Evolutionary conservation across 2,888 invertebrate species (phyloP), one percentile per base, ranked within the genome.

Genomic region (Syritta pipiens): DNA sequence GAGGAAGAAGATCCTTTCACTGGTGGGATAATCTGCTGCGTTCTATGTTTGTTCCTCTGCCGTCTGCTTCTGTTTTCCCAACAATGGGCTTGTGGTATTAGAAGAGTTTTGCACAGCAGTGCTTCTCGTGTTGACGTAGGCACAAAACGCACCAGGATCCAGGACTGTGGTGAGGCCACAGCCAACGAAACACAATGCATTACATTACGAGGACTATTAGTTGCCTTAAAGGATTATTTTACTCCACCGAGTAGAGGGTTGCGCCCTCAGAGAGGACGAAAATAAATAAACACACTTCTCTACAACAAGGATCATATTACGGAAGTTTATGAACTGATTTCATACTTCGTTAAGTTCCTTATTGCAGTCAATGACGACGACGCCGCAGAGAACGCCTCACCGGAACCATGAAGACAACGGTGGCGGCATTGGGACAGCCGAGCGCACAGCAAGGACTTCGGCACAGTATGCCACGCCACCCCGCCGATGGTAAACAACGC

Each of bases 241-340:
- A 7, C 37, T 37, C 9, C 37, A 17, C 17, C 37, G 19, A 37
- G 37, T 9, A 14, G 17, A 35, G 24, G 37, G 30, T 28, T n/a
- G 28, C 24, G 37, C 22, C 32, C 17, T 51, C 14, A n/a, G 24
- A 30, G 53, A 53, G 7, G 24, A 42, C 19, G 12, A 69, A 76
- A 42, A 71, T 53, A 65, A 71, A 77, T 67, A 77, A 77, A 51
- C 59, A 68, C 59, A 71, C 59, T 65, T 59, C 65, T 22, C 60
- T 28, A 46, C 72, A 48, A 71, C 53, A 65, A 65, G 72, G 65
- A 71, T 71, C 71, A 60, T 65, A 77, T 71, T 77, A 77, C 53
- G 65, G 65, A 77, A 71, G 77, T 77, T 77, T 77, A 77, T 77
- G 77, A 77, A 77, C 77, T 77, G 77, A 77, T 77, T 77, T 77